Percentiles rank a stretch among this genome's conserved stretches.
Conservation (phyloP, 2,113 vertebrate species). For the Scomber colias region DNA sequence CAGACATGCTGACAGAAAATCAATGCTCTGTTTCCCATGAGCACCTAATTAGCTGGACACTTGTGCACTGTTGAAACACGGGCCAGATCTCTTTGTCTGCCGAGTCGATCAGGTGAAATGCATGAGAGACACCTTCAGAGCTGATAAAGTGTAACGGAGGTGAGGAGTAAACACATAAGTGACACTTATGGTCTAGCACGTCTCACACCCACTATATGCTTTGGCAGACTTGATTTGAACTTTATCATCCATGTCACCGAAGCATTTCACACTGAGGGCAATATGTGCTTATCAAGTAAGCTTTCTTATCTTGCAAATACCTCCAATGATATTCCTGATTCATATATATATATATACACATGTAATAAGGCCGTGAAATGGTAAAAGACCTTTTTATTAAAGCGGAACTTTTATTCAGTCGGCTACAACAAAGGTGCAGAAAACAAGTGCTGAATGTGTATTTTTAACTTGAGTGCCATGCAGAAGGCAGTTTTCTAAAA, state of each 20-base stretch:
- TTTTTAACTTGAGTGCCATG: slow-evolving; percentile 69
- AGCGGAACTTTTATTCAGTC: slow-evolving; percentile 25
- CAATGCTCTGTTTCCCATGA: slow-evolving; percentile 87
- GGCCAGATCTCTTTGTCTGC: slow-evolving; percentile 82
- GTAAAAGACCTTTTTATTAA: slow-evolving; percentile 13
- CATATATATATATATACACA: not conserved
- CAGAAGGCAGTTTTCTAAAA: slow-evolving; percentile 62
- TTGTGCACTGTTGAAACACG: slow-evolving; percentile 83
- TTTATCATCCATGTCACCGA: slow-evolving; percentile 40
- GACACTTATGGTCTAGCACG: slow-evolving; percentile 69
- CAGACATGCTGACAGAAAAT: slow-evolving; percentile 87
- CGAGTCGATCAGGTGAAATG: slow-evolving; percentile 83
- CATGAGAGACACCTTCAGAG: slow-evolving; percentile 73
- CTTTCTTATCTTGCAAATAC: slow-evolving; percentile 34
- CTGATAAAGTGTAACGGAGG: slow-evolving; percentile 81
- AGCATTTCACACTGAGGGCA: slow-evolving; percentile 33
- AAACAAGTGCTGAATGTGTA: slow-evolving; percentile 68
- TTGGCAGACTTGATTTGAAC: slow-evolving; percentile 68
- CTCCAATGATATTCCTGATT: slow-evolving; percentile 7
- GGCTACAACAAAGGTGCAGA: slow-evolving; percentile 40
- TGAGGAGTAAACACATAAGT: slow-evolving; percentile 77
- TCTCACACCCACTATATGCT: slow-evolving; percentile 63
- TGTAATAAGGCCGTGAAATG: slow-evolving; percentile 5
- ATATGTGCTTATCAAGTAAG: slow-evolving; percentile 34
- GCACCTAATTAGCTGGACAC: slow-evolving; percentile 89